A percentile compares a stretch with the other conserved stretches of the same genome.
These are phyloP conservation scores for Ceratosolen solmsi DNA, from an alignment of 1,140 invertebrate species.

Conservation along the genomic window DNA sequence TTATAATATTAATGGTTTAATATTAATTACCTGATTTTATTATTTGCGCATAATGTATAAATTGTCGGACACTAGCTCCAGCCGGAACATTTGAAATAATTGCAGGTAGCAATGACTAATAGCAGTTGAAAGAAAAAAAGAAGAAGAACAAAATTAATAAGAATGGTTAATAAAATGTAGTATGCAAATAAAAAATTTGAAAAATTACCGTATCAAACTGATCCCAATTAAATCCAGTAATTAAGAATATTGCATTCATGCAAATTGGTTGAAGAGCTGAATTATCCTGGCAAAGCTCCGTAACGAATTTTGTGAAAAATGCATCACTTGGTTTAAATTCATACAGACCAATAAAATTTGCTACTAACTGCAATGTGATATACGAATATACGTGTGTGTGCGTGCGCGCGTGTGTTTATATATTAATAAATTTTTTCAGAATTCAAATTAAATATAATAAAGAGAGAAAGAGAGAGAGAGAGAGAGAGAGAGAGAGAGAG, in stretches of 20 bases:
- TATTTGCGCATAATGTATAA: slow-evolving; percentile 85
- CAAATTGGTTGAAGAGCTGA: slow-evolving; percentile 72
- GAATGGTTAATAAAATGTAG: slow-evolving; percentile 10
- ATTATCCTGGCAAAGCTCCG: slow-evolving; percentile 71
- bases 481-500: too few relatives aligned
- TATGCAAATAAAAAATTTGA: background rate
- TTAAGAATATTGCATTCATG: slow-evolving; percentile 75
- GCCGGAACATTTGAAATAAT: slow-evolving; percentile 88
- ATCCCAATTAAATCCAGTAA: slow-evolving; percentile 73
- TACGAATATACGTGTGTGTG: too few relatives aligned
- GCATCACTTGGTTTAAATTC: slow-evolving; percentile 74
- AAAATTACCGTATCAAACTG: slow-evolving; percentile 71
- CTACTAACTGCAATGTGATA: slow-evolving; percentile 44
- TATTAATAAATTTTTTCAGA: too few relatives aligned
- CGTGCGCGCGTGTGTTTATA: too few relatives aligned
- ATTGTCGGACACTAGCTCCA: slow-evolving; percentile 85
- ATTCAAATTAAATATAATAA: too few relatives aligned
- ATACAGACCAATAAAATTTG: slow-evolving; percentile 67
- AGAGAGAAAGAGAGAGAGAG: too few relatives aligned
- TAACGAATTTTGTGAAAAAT: slow-evolving; percentile 66
- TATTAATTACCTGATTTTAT: slow-evolving; percentile 76
- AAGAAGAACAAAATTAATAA: slow-evolving; percentile 20
- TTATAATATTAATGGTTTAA: too few relatives aligned
- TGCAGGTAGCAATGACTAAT: slow-evolving; percentile 79
- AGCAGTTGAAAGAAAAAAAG: slow-evolving; percentile 1